Conservation (phyloP, 53 echinoderm and acorn worm species). For the Holothuria leucospilota region DNA sequence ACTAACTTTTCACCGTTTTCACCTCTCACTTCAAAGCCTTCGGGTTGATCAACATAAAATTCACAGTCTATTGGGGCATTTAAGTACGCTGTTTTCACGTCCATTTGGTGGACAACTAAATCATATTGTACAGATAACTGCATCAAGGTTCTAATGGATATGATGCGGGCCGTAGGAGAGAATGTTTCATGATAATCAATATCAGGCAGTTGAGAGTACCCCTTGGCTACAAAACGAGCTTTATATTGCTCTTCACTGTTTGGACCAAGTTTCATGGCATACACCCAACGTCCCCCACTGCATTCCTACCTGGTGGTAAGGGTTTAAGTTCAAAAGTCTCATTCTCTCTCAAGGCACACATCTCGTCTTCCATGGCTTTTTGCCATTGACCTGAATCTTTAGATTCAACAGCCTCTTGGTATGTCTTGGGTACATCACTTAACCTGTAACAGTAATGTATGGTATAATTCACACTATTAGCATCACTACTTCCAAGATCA, state of each 20-base stretch:
- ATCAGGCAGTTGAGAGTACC: slow-evolving; percentile 38
- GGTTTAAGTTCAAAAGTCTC: slow-evolving; percentile 24
- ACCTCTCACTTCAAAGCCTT: slow-evolving; percentile 42
- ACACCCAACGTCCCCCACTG: slow-evolving; percentile 34
- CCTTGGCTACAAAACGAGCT: slow-evolving; percentile 40
- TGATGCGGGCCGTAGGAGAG: slow-evolving; percentile 39
- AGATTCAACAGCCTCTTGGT: slow-evolving; percentile 18
- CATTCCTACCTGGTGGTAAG: slow-evolving; percentile 18
- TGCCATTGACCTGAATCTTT: slow-evolving; percentile 1
- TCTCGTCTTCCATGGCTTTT: slow-evolving; percentile 34
- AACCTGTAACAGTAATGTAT: slow-evolving; percentile 54
- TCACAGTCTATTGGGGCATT: slow-evolving; percentile 60
- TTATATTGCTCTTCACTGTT: slow-evolving; percentile 35
- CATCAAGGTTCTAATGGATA: slow-evolving; percentile 45
- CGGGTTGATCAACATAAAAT: slow-evolving; percentile 50
- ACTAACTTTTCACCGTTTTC: slow-evolving; percentile 48
- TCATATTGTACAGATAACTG: slow-evolving; percentile 47
- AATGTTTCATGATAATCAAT: slow-evolving; percentile 59
- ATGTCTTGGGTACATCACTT: slow-evolving; percentile 16
- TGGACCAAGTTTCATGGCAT: neutral
- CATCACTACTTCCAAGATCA: slow-evolving; percentile 28
- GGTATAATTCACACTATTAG: neutral
- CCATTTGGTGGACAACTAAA: slow-evolving; percentile 46
- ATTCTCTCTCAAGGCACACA: slow-evolving; percentile 18
- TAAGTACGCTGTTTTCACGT: slow-evolving; percentile 14